Evolutionary conservation across 1,140 invertebrate genomes (phyloP).

Genomic region (Tetragnatha versicolor): DNA sequence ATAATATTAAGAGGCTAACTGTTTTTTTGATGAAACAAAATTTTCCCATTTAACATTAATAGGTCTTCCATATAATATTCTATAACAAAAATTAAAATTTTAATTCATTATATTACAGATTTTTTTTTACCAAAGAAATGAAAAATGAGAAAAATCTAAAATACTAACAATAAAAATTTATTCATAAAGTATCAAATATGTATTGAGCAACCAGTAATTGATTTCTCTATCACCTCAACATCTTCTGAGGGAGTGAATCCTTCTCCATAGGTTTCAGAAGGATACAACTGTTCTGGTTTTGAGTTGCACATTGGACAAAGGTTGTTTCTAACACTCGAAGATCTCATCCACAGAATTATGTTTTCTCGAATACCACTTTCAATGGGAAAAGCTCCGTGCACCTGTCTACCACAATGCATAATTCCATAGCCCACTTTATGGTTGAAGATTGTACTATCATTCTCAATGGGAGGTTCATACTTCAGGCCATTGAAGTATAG

Average conservation of each 20-base stretch:
- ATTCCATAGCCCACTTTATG: constrained; percentile 61
- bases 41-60: no score
- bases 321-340: constrained; percentile 64
- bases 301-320: constrained; percentile 65
- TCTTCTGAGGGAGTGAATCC: constrained; percentile 61
- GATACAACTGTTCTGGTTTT: constrained; percentile 60
- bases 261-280: constrained; percentile 62
- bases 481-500: constrained; percentile 65
- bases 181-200: no score
- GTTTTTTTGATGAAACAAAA: no score
- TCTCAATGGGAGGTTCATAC: constrained; percentile 36
- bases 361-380: constrained; percentile 63
- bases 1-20: no score
- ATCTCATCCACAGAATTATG: constrained; percentile 66
- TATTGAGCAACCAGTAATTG: no score
- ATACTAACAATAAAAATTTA: no score
- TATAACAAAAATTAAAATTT: no score
- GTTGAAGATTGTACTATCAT: constrained; percentile 45
- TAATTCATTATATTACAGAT: no score
- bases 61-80: no score
- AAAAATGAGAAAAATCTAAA: no score
- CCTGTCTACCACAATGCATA: constrained; percentile 65
- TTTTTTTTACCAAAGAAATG: no score
- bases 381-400: constrained; percentile 65
- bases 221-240: no score